A percentile compares a stretch with the other conserved stretches of the same genome.
phyloP scores from a whole-genome alignment of 2,113 vertebrate genomes.

The Heterotilapia buettikoferi region DNA sequence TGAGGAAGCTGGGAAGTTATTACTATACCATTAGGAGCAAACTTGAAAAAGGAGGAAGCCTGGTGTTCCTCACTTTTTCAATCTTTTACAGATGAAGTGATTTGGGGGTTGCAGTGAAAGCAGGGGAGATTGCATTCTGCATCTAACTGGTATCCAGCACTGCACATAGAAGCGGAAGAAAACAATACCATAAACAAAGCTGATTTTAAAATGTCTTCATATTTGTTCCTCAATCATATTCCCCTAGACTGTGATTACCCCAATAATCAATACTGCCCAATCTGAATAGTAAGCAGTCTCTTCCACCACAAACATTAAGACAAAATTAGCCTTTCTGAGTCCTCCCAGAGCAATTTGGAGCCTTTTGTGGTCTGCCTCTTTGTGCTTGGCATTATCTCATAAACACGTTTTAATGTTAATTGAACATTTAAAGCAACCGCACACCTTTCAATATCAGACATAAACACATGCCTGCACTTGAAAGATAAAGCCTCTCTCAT shows the following conservation, averaged over 20 bases:
- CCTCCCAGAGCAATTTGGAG: conserved; percentile 48
- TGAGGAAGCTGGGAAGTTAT: conserved; percentile 41
- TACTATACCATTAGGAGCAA: conserved; percentile 49
- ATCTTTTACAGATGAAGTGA: conserved; percentile 47
- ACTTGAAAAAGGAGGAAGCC: conserved; percentile 24
- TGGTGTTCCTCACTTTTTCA: conserved; percentile 24
- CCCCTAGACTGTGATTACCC: conserved; percentile 9
- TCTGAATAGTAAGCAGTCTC: conserved; percentile 12
- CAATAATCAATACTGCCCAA: conserved; percentile 28
- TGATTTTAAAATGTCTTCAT: conserved; percentile 25
- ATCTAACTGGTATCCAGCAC: conserved; percentile 10
- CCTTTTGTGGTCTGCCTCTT: conserved; percentile 56
- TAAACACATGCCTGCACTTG: conserved; percentile 60
- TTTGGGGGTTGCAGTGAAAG: conserved; percentile 50
- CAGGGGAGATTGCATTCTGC: conserved; percentile 46
- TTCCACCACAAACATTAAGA: conserved; percentile 25
- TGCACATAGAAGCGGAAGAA: not conserved
- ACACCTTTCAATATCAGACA: conserved; percentile 50
- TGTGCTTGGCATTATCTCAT: conserved; percentile 54
- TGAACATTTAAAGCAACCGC: conserved; percentile 51
- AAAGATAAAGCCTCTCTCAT: conserved; percentile 63
- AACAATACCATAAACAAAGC: conserved; percentile 33
- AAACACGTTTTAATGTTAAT: conserved; percentile 67
- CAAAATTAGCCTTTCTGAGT: conserved; percentile 30
- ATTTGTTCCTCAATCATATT: conserved; percentile 8